These are phyloP conservation scores for Kryptolebias ocellatus DNA, from an alignment of 2,797 vertebrate genomes.

Conservation along the genomic window DNA sequence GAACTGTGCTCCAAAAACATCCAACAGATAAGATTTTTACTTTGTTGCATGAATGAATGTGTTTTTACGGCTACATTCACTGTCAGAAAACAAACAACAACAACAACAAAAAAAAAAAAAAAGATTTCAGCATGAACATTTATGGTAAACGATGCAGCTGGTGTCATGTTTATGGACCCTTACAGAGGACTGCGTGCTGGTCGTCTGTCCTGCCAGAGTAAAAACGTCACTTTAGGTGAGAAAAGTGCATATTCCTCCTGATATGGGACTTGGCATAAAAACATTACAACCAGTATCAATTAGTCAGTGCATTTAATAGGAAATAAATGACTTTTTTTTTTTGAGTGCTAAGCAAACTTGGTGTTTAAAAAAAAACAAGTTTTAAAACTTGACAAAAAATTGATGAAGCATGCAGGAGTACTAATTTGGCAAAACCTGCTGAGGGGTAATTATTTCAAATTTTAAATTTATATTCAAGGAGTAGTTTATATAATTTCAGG, in stretches of 20 bases:
- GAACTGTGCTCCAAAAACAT: constrained; percentile 2
- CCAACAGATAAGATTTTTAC: background rate
- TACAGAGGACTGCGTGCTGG: constrained; percentile 28
- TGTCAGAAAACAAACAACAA: constrained; percentile 21
- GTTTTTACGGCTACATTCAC: constrained; percentile 54
- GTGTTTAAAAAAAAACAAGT: constrained; percentile 30
- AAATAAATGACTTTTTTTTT: constrained; percentile 12
- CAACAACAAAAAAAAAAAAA: constrained; percentile 7
- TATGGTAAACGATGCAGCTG: constrained; percentile 57
- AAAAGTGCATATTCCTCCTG: constrained; percentile 65
- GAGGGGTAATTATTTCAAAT: constrained; percentile 13
- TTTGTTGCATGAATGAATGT: constrained; percentile 21
- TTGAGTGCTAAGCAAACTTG: constrained; percentile 23
- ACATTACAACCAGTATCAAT: constrained; percentile 32
- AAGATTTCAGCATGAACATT: constrained; percentile 15
- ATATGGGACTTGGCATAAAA: constrained; percentile 53
- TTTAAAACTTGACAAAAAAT: constrained; percentile 33
- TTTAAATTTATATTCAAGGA: constrained; percentile 15
- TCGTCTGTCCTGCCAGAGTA: constrained; percentile 46
- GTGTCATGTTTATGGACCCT: constrained; percentile 36
- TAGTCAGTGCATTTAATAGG: constrained; percentile 58
- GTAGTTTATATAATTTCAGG: constrained; percentile 42
- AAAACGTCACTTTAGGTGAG: constrained; percentile 49
- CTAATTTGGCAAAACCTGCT: constrained; percentile 48
- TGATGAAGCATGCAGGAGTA: constrained; percentile 66